These are phyloP conservation scores for Coracopsis vasa DNA, from an alignment of 2,113 vertebrate genomes.

Conservation along the genomic window DNA sequence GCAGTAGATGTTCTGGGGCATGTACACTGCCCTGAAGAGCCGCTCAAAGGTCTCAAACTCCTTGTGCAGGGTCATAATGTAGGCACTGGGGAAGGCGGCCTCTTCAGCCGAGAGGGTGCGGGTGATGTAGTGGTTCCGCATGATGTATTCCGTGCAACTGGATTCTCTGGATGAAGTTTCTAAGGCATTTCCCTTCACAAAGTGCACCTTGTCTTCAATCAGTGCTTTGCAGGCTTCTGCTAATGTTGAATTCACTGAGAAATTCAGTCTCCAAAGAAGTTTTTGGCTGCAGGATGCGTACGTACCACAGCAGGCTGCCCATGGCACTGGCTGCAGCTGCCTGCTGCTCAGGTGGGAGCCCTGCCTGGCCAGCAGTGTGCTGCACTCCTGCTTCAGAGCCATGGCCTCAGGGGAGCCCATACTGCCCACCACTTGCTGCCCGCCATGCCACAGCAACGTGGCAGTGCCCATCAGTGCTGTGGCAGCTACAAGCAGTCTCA, in stretches of 20 bases:
- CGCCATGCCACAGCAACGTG: background rate
- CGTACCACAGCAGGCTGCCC: background rate
- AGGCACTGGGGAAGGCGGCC: constrained; percentile 1
- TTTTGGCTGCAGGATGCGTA: background rate
- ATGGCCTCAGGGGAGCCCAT: background rate
- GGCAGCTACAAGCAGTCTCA: background rate
- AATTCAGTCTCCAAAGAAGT: background rate
- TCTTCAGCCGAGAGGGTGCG: background rate
- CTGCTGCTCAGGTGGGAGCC: background rate
- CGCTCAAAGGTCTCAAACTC: constrained; percentile 50
- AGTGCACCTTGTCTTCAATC: background rate
- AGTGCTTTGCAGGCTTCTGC: constrained; percentile 56
- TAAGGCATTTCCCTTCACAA: constrained; percentile 40
- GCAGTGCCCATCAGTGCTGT: background rate
- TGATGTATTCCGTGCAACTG: background rate
- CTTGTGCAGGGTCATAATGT: constrained; percentile 45
- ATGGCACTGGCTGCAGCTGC: background rate
- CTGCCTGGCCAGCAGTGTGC: background rate
- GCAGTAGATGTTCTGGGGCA: constrained; percentile 59
- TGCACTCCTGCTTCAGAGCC: background rate
- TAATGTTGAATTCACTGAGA: background rate
- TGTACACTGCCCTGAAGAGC: constrained; percentile 57
- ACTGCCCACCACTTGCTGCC: background rate
- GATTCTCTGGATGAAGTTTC: background rate
- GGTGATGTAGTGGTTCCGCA: constrained; percentile 20